Evolutionary conservation across 2,113 vertebrate genomes (phyloP).

Genomic region (Hypocryptadius cinnamomeus): DNA sequence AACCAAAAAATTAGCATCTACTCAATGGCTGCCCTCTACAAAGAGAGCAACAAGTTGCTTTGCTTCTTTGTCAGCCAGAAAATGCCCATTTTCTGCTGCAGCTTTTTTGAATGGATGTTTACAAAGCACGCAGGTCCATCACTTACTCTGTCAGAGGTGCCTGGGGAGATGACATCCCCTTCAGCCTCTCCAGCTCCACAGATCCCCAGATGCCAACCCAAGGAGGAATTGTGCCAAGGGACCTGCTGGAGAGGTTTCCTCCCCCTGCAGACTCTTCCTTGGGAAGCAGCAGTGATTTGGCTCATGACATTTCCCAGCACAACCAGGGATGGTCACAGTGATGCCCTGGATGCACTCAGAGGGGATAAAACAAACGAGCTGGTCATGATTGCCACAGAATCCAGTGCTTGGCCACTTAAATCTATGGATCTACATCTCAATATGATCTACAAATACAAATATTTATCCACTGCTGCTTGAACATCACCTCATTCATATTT

Average conservation of each 20-base stretch:
- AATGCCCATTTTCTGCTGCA: background rate
- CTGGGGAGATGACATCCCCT: background rate
- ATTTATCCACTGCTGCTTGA: background rate
- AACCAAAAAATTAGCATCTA: background rate
- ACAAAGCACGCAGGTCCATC: background rate
- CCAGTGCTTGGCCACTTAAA: background rate
- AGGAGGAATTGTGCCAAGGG: background rate
- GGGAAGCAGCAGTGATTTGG: background rate
- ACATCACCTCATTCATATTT: background rate
- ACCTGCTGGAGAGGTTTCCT: background rate
- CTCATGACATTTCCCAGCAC: background rate
- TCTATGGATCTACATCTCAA: accelerated
- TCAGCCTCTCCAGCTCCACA: background rate
- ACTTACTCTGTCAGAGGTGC: background rate
- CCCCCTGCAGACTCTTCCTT: background rate
- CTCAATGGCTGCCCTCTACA: background rate
- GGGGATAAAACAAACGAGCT: background rate
- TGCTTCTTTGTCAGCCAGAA: background rate
- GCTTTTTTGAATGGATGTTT: background rate
- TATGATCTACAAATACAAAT: background rate
- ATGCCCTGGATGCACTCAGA: background rate
- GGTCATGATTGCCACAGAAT: background rate
- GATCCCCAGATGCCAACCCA: background rate
- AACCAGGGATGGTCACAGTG: background rate
- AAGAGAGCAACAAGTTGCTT: background rate